Evolutionary conservation across 2,113 vertebrate genomes (phyloP).

Genomic region (Rhea americana): DNA sequence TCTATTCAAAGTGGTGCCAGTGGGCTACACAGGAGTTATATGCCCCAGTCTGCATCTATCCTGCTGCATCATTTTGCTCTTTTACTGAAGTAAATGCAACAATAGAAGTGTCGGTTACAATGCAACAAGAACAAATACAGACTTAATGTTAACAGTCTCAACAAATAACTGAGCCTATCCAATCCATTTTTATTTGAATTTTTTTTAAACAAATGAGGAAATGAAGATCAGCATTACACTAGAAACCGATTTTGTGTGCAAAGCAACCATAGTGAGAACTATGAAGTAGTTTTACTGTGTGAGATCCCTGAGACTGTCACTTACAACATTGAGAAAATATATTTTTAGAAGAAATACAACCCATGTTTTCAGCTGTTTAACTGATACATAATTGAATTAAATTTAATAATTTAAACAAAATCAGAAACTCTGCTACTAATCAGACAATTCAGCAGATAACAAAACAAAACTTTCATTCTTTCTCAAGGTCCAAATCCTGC

Average conservation of each 20-base stretch:
- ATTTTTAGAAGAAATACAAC: not conserved
- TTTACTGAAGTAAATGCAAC: conserved; percentile 7
- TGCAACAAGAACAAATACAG: not conserved
- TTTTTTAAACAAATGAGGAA: not conserved
- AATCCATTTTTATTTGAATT: not conserved
- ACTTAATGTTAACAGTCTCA: not conserved
- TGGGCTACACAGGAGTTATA: not conserved
- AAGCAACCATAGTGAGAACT: not conserved
- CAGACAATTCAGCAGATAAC: not conserved
- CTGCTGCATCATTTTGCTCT: not conserved
- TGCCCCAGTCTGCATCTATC: not conserved
- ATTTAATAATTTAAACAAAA: not conserved
- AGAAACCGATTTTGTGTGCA: not conserved
- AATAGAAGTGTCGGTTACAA: conserved; percentile 4
- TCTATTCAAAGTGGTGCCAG: conserved; percentile 10
- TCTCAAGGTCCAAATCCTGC: not conserved
- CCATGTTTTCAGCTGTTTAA: not conserved
- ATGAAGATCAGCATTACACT: not conserved
- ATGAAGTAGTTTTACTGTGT: not conserved
- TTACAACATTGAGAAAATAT: not conserved
- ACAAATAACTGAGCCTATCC: not conserved
- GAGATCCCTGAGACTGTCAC: not conserved
- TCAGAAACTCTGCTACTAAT: not conserved
- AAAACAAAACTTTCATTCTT: not conserved
- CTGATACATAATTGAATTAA: not conserved